Percentiles rank a stretch among this genome's conserved stretches.
These are phyloP conservation scores for Sebastes aleutianus DNA, from an alignment of 2,797 vertebrate genomes.

Conservation along the genomic window DNA sequence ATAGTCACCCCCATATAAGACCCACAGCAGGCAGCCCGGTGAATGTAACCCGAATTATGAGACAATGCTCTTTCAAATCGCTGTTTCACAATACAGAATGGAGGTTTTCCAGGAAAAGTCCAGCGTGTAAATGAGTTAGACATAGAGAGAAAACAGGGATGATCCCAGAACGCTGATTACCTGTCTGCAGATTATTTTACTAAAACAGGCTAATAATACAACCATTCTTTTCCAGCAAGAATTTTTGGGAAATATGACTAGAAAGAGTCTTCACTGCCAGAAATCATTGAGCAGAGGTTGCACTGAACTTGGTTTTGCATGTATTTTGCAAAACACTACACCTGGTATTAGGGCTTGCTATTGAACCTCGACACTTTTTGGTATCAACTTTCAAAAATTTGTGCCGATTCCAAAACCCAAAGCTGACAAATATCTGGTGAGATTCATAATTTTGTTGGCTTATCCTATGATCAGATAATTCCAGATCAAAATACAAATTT, in stretches of 20 bases:
- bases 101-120: conserved; percentile 34
- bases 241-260: conserved; percentile 3
- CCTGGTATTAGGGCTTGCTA: neutral
- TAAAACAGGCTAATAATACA: conserved; percentile 21
- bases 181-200: conserved; percentile 21
- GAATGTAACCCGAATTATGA: conserved; percentile 24
- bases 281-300: neutral
- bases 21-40: conserved; percentile 11
- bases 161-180: conserved; percentile 25
- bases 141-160: conserved; percentile 11
- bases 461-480: neutral
- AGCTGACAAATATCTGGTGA: neutral
- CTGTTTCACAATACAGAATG: conserved; percentile 15
- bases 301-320: neutral
- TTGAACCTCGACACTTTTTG: neutral
- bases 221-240: conserved; percentile 24
- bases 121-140: conserved; percentile 29
- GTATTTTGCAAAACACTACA: neutral
- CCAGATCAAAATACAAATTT: neutral
- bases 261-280: neutral
- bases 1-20: conserved; percentile 4
- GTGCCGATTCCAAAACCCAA: neutral
- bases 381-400: neutral
- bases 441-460: neutral
- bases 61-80: conserved; percentile 34